Evolutionary conservation across 2,113 vertebrate genomes (phyloP).

Genomic region (zebrafish (Danio rerio)): GRCz12tu NC_133199.1:33710501-33711000

Average conservation of each 20-base stretch:
- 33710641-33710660: not conserved
- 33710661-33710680: conserved; percentile 15
- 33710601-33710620: no score
- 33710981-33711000: conserved; percentile 40
- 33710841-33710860: conserved; percentile 70
- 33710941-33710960: conserved; percentile 24
- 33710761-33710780: conserved; percentile 70
- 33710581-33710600: no score
- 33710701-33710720: conserved; percentile 46
- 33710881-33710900: conserved; percentile 38
- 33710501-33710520: no score
- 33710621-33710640: no score
- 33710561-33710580: no score
- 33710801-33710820: conserved; percentile 71
- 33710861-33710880: conserved; percentile 54
- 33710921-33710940: not conserved
- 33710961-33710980: conserved; percentile 13
- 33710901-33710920: not conserved
- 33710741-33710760: conserved; percentile 79
- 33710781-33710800: conserved; percentile 63
- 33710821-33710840: conserved; percentile 79
- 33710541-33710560: no score
- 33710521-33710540: no score
- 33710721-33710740: conserved; percentile 68
- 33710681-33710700: conserved; percentile 2